These are phyloP conservation scores for Gymnocephalus cernua DNA, from an alignment of 2,113 vertebrate species.

Conservation along the genomic window DNA sequence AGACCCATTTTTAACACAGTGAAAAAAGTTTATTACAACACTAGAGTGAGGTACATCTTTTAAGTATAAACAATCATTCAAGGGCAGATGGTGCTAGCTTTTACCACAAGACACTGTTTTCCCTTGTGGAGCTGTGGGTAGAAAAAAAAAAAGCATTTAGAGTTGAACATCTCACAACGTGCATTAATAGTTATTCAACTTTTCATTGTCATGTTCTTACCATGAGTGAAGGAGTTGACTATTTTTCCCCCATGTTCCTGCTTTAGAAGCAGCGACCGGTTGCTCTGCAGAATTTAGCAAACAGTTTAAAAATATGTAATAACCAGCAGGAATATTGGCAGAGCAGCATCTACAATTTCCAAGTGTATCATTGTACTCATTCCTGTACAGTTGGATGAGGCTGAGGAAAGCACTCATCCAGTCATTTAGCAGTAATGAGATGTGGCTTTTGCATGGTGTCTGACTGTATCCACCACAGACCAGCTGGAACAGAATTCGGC, in stretches of 20 bases:
- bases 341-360: neutral
- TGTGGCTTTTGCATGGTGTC: conserved; percentile 77
- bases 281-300: conserved; percentile 5
- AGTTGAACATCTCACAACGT: neutral
- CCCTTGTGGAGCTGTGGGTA: conserved; percentile 47
- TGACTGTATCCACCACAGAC: conserved; percentile 75
- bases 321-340: neutral
- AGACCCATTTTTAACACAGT: neutral
- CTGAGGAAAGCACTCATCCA: neutral
- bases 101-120: neutral
- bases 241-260: neutral
- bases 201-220: conserved; percentile 22
- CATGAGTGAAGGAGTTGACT: neutral
- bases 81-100: no score
- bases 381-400: conserved; percentile 32
- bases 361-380: conserved; percentile 56
- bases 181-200: neutral
- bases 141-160: neutral
- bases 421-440: conserved; percentile 49
- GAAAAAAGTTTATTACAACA: conserved; percentile 46
- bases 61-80: neutral
- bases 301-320: neutral
- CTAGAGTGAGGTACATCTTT: neutral
- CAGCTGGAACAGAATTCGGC: conserved; percentile 78
- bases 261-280: neutral